Conservation (phyloP, 2,113 vertebrate genomes). For the Neotoma lepida region DNA sequence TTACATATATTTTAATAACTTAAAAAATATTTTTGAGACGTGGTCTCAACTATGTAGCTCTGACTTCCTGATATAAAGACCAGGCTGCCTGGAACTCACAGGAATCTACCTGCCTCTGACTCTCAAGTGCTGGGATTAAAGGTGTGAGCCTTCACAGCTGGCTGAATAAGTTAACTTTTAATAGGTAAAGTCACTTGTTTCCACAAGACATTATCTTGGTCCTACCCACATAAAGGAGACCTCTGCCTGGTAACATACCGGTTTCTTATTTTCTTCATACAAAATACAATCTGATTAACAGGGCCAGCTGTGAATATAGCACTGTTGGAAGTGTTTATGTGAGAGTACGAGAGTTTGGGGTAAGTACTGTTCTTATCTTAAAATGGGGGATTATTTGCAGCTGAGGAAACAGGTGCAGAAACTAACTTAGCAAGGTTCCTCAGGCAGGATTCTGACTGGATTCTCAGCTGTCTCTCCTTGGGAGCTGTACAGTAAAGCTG, state of each 20-base stretch:
- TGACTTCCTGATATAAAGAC: not conserved
- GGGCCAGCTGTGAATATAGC: not conserved
- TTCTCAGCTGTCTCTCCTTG: not conserved
- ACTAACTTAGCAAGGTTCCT: not conserved
- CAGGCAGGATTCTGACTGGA: not conserved
- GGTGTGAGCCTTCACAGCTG: not conserved
- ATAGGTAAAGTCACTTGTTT: not conserved
- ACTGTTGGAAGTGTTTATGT: not conserved
- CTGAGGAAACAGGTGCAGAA: not conserved
- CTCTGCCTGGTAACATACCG: not conserved
- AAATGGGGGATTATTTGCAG: not conserved
- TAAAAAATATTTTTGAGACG: not conserved
- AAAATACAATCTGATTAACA: not conserved
- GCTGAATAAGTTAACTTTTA: not conserved
- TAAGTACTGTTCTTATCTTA: not conserved
- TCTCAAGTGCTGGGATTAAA: not conserved
- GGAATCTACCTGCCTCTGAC: not conserved
- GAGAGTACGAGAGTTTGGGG: not conserved
- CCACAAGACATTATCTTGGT: not conserved
- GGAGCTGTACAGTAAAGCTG: not conserved
- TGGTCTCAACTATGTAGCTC: not conserved
- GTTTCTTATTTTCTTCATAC: constrained; percentile 17
- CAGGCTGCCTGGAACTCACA: not conserved
- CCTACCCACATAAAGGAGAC: not conserved
- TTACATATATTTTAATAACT: not conserved